Base-by-base conservation (phyloP, 2,888 invertebrate species). In the Harpalus rubripes region DNA sequence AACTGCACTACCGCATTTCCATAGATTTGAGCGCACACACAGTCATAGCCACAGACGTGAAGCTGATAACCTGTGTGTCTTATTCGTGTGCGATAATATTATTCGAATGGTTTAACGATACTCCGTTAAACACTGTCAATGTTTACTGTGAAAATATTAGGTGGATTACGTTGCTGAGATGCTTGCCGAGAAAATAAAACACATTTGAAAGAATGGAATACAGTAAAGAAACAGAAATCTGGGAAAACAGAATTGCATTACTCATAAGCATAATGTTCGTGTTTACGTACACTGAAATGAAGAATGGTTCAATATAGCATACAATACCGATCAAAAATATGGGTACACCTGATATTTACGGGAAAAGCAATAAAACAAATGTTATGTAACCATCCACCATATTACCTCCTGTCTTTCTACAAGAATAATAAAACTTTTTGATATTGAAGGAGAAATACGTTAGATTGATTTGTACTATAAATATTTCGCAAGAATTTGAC, bases 61-160 rank as follows among this genome's bases (percentile, higher is more conserved):
- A 68, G 39, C 68, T 32, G 68, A 68, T 68, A 68, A 68, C 68
- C 68, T 68, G 39, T 68, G 39, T 39, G 39, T 68, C 56, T 39
- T 78, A 78, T 78, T 78, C 58, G 52, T 78, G 26, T 10, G 78
- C 32, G 79, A 79, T 79, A 79, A 79, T 79, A 32, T 79, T 79
- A 59, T 79, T 61, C 59, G 15, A 26, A 59, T 18, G 59, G 79
- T 58, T 79, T 79, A 79, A 32, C 56, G 32, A 59, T 79, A 39
- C 16, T 58, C 39, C 56, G 15, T 26, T 65, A 56, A 79, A 79
- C 56, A 59, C 15, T 32, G 79, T 79, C 79, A 79, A 79, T 79
- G 61, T 79, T 79, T 58, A 26, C 41, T 59, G 7, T 59, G 61
- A 79, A 58, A 79, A 79, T 79, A 79, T 79, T 79, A 58, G 16